Percentiles rank a stretch among this genome's conserved stretches.
These are phyloP conservation scores for Mugil cephalus DNA, from an alignment of 2,113 vertebrate species.

Conservation along the genomic window DNA sequence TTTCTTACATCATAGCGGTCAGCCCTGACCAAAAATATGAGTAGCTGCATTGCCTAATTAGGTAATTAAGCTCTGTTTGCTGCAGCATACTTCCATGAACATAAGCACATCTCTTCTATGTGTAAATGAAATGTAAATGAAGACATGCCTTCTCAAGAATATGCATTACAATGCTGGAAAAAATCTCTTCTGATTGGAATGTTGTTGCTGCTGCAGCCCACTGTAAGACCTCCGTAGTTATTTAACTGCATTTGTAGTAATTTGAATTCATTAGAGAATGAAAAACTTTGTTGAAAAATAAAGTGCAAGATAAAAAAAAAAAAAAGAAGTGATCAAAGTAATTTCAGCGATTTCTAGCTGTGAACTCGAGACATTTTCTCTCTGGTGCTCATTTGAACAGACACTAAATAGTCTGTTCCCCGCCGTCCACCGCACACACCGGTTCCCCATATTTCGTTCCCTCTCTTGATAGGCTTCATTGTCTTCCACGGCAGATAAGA, in stretches of 20 bases:
- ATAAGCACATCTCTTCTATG: not conserved
- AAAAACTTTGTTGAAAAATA: too few relatives aligned
- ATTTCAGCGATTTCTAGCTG: not conserved
- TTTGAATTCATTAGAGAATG: too few relatives aligned
- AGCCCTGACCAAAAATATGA: not conserved
- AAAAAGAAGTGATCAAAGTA: not conserved
- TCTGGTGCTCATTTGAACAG: slow-evolving; percentile 33
- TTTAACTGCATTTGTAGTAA: not conserved
- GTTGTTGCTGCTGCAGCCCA: not conserved
- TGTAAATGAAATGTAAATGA: slow-evolving; percentile 2
- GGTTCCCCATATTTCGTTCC: slow-evolving; percentile 40
- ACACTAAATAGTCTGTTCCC: slow-evolving; percentile 8
- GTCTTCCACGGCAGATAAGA: slow-evolving; percentile 68
- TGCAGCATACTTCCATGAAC: not conserved
- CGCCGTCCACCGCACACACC: slow-evolving; percentile 39
- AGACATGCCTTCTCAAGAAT: not conserved
- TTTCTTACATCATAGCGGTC: not conserved
- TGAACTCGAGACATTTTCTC: not conserved
- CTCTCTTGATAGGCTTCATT: slow-evolving; percentile 46
- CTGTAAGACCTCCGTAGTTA: not conserved
- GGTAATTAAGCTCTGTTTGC: not conserved
- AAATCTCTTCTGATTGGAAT: not conserved
- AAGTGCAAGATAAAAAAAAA: not conserved
- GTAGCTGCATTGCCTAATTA: not conserved
- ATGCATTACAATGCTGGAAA: not conserved